Base-by-base conservation (phyloP, 30 jellyfish, hydroid and myxozoan species). In the Aurelia sp. region DNA sequence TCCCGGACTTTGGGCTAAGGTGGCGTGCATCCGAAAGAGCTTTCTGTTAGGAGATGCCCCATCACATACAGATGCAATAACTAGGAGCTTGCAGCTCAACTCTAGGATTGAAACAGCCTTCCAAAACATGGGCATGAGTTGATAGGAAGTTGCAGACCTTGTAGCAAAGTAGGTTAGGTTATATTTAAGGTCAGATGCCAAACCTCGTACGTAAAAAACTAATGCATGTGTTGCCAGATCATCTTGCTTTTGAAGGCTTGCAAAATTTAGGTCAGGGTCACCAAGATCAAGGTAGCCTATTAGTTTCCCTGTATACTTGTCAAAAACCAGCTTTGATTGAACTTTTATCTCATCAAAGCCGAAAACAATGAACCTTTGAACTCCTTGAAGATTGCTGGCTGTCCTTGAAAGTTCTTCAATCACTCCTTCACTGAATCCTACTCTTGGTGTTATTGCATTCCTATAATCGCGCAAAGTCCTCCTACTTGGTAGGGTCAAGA, bases 401-500 rank as follows among this genome's bases (percentile, higher is more conserved):
- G 65, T 85, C n/a, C 50, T 63, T 40, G 31, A 57, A 18, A 86
- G 86, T 64, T 86, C 96, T 20, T 48, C 41, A 18, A 86, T 52
- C 59, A 74, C 80, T 18, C 68, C 91, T 22, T 63, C 38, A 57
- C 76, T 74, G 44, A 85, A 85, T 13, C 95, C 95, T 16, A 24
- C 90, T 67, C 67, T 69, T 8, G 94, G 93, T 31, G 65, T 68
- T 5, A 78, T 80, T 57, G 81, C 81, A 67, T 79, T 88, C 60
- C 58, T 78, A 57, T 88, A 88, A 52, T 88, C 96, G 15, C 89
- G 71, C 70, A 90, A 77, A 20, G 97, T 91, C 76, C 97, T 90
- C 59, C 96, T 83, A 67, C 97, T 90, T 58, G 97, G 97, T 55
- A 90, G 67, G 71, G 74, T 91, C 96, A 64, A 88, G 58, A 55